phyloP scores from a whole-genome alignment of 2,888 invertebrate species.

The Xylocampa areola region DNA sequence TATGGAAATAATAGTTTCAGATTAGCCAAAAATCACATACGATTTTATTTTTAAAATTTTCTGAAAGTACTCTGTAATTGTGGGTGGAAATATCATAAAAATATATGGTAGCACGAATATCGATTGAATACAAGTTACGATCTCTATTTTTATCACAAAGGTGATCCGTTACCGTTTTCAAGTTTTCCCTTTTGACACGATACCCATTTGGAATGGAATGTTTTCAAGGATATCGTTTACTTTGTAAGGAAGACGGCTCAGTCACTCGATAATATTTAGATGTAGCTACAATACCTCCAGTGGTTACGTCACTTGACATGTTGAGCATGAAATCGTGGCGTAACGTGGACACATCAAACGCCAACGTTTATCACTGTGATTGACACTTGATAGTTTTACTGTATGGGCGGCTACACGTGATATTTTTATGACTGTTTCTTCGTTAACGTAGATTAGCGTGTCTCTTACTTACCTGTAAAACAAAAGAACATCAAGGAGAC shows the following conservation, averaged over 20 bases:
- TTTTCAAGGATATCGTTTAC: conserved; percentile 29
- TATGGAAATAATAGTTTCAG: too few species aligned
- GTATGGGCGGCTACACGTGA: conserved; percentile 36
- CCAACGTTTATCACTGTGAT: conserved; percentile 47
- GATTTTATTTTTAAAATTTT: too few species aligned
- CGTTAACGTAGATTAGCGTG: conserved; percentile 31
- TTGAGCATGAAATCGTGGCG: conserved; percentile 32
- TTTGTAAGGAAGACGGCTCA: conserved; percentile 20
- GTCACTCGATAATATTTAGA: neutral
- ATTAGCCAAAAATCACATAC: too few species aligned
- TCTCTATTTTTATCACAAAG: conserved; percentile 32
- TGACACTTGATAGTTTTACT: conserved; percentile 49
- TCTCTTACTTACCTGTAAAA: conserved; percentile 49
- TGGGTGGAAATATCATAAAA: conserved; percentile 32
- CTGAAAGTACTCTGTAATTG: conserved; percentile 20
- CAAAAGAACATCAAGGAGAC: conserved; percentile 61
- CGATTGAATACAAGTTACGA: conserved; percentile 25
- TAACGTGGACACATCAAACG: conserved; percentile 48
- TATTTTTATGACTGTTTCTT: conserved; percentile 44
- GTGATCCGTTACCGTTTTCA: conserved; percentile 18
- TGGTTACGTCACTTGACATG: conserved; percentile 31
- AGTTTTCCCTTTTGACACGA: conserved; percentile 27
- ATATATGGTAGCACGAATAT: conserved; percentile 22
- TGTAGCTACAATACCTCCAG: conserved; percentile 1
- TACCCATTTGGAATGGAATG: conserved; percentile 15